Base-by-base conservation (phyloP, 2,888 invertebrate genomes). In the Drosophila colorata region DNA sequence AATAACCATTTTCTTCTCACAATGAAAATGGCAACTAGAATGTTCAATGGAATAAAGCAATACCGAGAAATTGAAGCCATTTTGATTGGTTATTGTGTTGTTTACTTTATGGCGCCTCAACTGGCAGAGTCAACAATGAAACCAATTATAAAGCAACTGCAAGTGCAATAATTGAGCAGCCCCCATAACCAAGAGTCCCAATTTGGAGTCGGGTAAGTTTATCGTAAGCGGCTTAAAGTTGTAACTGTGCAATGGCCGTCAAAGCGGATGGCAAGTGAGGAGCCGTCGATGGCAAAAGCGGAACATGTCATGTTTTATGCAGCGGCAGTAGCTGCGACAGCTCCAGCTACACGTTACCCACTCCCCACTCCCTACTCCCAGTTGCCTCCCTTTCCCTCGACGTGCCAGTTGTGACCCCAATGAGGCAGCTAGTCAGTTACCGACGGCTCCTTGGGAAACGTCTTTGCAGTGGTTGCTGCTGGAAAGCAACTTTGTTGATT, bases 401-500 rank as follows among this genome's bases (percentile, higher is more conserved):
- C n/a, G n/a, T n/a, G n/a, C 61, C 47, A 46, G 52, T 44, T 46
- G 35, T 58, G 69, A 57, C 65, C 74, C 57, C 33, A 53, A 46
- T 57, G 55, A 31, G 33, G 18, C 38, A 35, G 13, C 51, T 31
- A 55, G 46, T 55, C 64, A 49, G 31, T 77, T 48, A 14, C 3
- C 44, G 43, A 41, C 51, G 38, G 33, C 51, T 52, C 40, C 56
- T 63, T 69, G 61, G 40, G 41, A 48, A 31, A 43, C 33, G 40
- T 53, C 33, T 8, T n/a, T 28, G 43, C 47, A 37, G 20, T 18
- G 23, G 38, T 37, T 46, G 14, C 9, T 33, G 64, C 52, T 60
- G 3, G 59, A 53, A 63, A 55, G 65, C 46, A 84, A 87, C 78
- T 87, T 80, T 82, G 85, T 84, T 87, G 82, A 82, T 82, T 84